Percentiles rank a stretch among this genome's conserved stretches.
phyloP scores from a whole-genome alignment of 2,113 vertebrate species.

The Dasyprocta punctata region DNA sequence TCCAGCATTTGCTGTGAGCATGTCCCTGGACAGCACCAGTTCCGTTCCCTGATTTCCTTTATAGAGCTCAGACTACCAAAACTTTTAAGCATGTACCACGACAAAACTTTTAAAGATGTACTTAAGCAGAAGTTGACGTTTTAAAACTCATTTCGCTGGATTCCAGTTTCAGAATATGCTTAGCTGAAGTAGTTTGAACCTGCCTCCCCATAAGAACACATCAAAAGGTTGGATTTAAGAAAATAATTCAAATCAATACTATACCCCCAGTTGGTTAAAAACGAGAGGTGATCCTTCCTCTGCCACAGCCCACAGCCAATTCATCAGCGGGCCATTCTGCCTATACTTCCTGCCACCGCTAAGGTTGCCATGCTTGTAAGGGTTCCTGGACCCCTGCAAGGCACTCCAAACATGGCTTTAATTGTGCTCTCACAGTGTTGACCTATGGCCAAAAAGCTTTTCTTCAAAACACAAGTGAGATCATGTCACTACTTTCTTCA shows the following conservation, averaged over 20 bases:
- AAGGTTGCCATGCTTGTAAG: too few relatives aligned
- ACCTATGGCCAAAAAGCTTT: not conserved
- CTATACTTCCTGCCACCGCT: not conserved
- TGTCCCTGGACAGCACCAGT: not conserved
- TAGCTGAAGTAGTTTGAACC: not conserved
- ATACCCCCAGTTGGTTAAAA: not conserved
- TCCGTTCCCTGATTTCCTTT: not conserved
- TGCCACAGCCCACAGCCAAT: not conserved
- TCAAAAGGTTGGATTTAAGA: not conserved
- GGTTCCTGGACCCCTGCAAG: not conserved
- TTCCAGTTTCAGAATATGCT: not conserved
- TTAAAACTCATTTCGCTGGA: constrained; percentile 1
- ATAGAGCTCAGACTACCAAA: not conserved
- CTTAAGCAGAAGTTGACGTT: constrained; percentile 31
- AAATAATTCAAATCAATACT: not conserved
- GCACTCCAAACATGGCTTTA: not conserved
- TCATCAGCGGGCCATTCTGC: not conserved
- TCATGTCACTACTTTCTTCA: not conserved
- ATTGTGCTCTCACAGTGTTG: not conserved
- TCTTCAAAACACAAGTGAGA: not conserved
- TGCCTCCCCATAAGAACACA: not conserved
- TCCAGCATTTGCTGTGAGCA: not conserved
- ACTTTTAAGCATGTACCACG: not conserved
- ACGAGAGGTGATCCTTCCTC: not conserved
- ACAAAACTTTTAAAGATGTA: not conserved